These are phyloP conservation scores for Parnassius smintheus DNA, from an alignment of 2,888 invertebrate species.

Conservation along the genomic window DNA sequence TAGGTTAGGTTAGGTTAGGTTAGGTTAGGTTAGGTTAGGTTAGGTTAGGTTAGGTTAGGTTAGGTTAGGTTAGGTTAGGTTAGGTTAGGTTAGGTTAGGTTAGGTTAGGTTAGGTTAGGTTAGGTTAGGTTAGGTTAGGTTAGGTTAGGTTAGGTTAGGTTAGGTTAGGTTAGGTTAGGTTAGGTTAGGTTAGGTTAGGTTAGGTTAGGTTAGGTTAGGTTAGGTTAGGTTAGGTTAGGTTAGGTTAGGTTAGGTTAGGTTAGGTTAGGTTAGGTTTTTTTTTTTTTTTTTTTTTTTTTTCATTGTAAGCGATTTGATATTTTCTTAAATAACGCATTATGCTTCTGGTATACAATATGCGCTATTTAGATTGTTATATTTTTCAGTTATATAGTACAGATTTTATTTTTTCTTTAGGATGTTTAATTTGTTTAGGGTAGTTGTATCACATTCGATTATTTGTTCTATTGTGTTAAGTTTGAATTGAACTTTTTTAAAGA, in stretches of 20 bases:
- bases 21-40: constrained; percentile 26
- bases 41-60: constrained; percentile 32
- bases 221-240: constrained; percentile 26
- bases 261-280: too few relatives aligned
- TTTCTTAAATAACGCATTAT: too few relatives aligned
- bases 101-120: constrained; percentile 33
- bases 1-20: constrained; percentile 23
- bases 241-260: constrained; percentile 24
- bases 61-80: constrained; percentile 31
- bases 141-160: constrained; percentile 34
- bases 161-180: constrained; percentile 35
- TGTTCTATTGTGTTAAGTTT: too few relatives aligned
- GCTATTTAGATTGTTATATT: too few relatives aligned
- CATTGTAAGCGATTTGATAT: too few relatives aligned
- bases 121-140: constrained; percentile 31
- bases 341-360: too few relatives aligned
- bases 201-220: constrained; percentile 28
- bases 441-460: too few relatives aligned
- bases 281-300: too few relatives aligned
- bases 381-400: too few relatives aligned
- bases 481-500: too few relatives aligned
- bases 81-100: constrained; percentile 32
- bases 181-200: constrained; percentile 34
- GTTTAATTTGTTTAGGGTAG: too few relatives aligned
- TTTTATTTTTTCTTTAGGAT: too few relatives aligned